Base-by-base conservation (phyloP, 2,888 invertebrate genomes). In the Gasteruption jaculator region DNA sequence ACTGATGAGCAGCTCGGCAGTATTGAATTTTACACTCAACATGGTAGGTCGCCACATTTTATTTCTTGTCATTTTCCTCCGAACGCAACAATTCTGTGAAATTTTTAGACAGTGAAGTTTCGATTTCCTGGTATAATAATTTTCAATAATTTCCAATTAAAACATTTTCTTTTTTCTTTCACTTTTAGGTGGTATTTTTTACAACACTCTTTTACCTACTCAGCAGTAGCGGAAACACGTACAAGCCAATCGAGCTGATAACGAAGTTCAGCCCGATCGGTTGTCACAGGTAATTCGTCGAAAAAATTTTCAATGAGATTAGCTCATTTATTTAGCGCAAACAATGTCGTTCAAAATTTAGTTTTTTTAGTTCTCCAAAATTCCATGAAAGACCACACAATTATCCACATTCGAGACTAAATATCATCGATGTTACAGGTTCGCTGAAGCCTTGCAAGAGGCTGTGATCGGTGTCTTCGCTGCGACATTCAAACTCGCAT, bases 161-260 rank as follows among this genome's bases (percentile, higher is more conserved):
- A 15, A 25, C 27, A 38, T 45, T 41, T 24, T n/a, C 16, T 15
- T n/a, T 2, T 12, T 33, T 36, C 29, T 30, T 12, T 29, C 34
- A 18, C 43, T 57, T 72, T 4, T 66, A 95, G 95, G 84, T 96
- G 49, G 92, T 99, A 14, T 99, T 99, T 73, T 82, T 97, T 63
- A 96, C 97, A 3, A 91, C 96, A 0, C 75, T 99, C 5, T 99
- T 96, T 74, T 99, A 97, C 71, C 77, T 99, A 36, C 76, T 99
- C 49, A 91, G 88, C 51, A 89, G 88, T 8, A 91, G 91, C 63
- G 81, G 82, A 39, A 79, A 81, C 42, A 78, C 89, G 38, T 99
- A 97, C 73, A 94, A 94, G 63, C 97, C 97, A 0, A 84, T 96
- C 11, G 91, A 94, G 65, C 76, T 91, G 35, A 82, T 93, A 54